A percentile compares a stretch with the other conserved stretches of the same genome.
Conservation (phyloP, 1,140 invertebrate genomes). For the Plectrocnemia conspersa region DNA sequence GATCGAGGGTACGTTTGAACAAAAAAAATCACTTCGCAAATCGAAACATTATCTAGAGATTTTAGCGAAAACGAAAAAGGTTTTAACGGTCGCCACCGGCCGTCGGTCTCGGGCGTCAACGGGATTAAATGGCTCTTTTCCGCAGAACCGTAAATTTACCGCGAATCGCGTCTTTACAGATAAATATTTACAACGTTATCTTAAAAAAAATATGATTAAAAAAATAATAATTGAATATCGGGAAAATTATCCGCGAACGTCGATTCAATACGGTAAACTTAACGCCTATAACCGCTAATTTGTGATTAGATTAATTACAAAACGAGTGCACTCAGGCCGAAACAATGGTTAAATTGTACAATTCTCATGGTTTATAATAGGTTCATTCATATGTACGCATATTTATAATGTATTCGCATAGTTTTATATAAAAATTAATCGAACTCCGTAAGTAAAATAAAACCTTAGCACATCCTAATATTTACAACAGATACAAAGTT, state of each 20-base stretch:
- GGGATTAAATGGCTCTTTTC: conserved; percentile 4
- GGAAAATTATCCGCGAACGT: conserved; percentile 1
- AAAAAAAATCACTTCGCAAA: background rate
- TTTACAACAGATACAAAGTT: conserved; percentile 26
- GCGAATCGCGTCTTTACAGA: conserved; percentile 10
- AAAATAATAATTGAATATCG: conserved; percentile 15
- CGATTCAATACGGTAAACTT: background rate
- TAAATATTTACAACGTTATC: conserved; percentile 24
- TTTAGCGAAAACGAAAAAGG: background rate
- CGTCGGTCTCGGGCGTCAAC: conserved; percentile 12
- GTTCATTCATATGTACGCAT: no score
- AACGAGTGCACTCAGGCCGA: conserved; percentile 22
- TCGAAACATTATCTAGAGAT: conserved; percentile 5
- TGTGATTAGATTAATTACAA: conserved; percentile 17
- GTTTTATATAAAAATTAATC: conserved; percentile 23
- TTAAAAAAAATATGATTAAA: conserved; percentile 23
- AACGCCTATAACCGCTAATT: conserved; percentile 16
- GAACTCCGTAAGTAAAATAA: conserved; percentile 19
- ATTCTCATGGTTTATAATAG: no score
- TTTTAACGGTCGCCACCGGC: background rate
- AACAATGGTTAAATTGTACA: no score
- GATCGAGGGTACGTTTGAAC: background rate
- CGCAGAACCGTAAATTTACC: conserved; percentile 7
- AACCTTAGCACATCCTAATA: conserved; percentile 13
- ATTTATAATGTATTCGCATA: no score